Evolutionary conservation across 1,140 invertebrate genomes (phyloP), one percentile per base, ranked within the genome.

Genomic region (Plutomurus gul): DNA sequence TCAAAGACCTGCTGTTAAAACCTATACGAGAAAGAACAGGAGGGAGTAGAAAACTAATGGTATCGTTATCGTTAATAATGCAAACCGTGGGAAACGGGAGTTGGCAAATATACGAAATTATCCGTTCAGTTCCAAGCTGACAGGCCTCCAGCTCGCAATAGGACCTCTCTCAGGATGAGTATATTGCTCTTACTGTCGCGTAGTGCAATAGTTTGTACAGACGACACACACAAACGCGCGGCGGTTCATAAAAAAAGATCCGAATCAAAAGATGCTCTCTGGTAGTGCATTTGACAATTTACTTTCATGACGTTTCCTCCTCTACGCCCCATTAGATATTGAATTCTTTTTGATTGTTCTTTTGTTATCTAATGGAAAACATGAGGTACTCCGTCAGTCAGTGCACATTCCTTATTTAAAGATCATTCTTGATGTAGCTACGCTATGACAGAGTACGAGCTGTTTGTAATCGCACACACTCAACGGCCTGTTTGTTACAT

Each of bases 51-150:
- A 65, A 65, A 65, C 56, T 36, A 65, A 65, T 65, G 56, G 13
- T 65, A 33, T 65, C 27, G 56, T 65, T 65, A 65, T 65, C 56
- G 56, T 65, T 65, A 65, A 65, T 65, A 65, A 65, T 65, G 70
- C 39, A 39, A 72, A 70, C 39, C 78, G 78, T 80, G 78, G 78
- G 78, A 80, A 80, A 76, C 78, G 78, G 78, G 78, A 80, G 78
- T 80, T 78, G 76, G 75, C 75, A 65, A 56, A 74, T 74, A 74
- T 65, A n/a, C n/a, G 56, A 65, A 65, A 65, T 65, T 33, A 30
- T 65, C 27, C 56, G 27, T 65, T 65, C 56, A n/a, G 27, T 33
- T 65, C 56, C 56, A 65, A n/a, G n/a, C n/a, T n/a, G n/a, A n/a
- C n/a, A n/a, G n/a, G n/a, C n/a, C n/a, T n/a, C n/a, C n/a, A n/a